Conservation (phyloP, 2,888 invertebrate species). For the Trichogramma dendrolimi region DNA sequence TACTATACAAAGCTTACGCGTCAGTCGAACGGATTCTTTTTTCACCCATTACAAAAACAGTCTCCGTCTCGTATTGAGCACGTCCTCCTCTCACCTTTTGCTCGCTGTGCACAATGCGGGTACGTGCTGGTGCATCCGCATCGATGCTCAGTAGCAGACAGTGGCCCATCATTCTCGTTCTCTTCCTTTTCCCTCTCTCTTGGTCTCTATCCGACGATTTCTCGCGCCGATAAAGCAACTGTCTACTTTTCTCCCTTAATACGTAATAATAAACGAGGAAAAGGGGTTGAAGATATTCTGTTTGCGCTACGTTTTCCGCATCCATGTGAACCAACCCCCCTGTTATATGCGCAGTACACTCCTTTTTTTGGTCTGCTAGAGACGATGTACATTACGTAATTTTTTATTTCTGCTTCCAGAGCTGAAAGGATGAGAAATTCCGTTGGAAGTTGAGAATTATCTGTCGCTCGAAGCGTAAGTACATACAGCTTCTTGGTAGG, state of each 20-base stretch:
- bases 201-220: constrained; percentile 21
- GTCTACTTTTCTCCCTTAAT: background rate
- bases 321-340: background rate
- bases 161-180: too few species aligned
- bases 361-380: too few species aligned
- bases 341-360: too few species aligned
- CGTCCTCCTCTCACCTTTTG: background rate
- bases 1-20: background rate
- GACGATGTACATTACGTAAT: too few species aligned
- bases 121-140: constrained; percentile 24
- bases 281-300: constrained; percentile 14
- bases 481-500: too few species aligned
- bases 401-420: too few species aligned
- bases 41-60: background rate
- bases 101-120: constrained; percentile 11
- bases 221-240: constrained; percentile 23
- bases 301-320: constrained; percentile 25
- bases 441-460: too few species aligned
- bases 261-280: background rate
- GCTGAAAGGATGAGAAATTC: too few species aligned
- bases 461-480: too few species aligned
- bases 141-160: background rate
- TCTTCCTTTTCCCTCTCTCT: background rate
- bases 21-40: background rate
- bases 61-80: too few species aligned